These are phyloP conservation scores for Sylvilagus bachmani DNA, from an alignment of 2,113 vertebrate genomes.

Conservation along the genomic window DNA sequence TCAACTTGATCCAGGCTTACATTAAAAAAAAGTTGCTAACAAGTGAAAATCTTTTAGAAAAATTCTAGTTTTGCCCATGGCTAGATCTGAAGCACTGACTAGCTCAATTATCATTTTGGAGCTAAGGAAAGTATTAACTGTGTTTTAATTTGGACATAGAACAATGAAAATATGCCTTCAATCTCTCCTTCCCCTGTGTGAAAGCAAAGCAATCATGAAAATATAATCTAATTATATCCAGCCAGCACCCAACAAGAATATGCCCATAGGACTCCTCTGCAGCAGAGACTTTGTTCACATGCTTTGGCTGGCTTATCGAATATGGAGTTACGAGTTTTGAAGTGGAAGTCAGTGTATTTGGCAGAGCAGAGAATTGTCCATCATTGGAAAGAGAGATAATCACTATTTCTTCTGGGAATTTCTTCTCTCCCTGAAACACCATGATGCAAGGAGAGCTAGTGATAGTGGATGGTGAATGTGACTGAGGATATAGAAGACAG, in stretches of 20 bases:
- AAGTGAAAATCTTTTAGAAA: slow-evolving; percentile 11
- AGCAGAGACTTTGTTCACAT: background rate
- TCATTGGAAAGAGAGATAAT: background rate
- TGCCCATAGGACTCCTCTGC: background rate
- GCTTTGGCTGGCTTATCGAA: background rate
- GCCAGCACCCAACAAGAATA: background rate
- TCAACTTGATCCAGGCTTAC: slow-evolving; percentile 8
- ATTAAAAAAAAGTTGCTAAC: background rate
- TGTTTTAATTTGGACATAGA: background rate
- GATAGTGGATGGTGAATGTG: background rate
- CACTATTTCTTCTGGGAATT: background rate
- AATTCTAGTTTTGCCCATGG: background rate
- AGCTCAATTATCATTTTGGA: background rate
- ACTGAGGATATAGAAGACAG: background rate
- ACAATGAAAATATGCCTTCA: background rate
- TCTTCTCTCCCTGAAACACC: background rate
- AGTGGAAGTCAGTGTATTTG: background rate
- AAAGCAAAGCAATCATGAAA: background rate
- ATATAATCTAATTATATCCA: background rate
- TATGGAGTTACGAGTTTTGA: background rate
- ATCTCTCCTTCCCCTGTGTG: background rate
- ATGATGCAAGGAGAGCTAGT: background rate
- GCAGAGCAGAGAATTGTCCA: background rate
- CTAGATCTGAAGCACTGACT: background rate
- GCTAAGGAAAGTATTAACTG: background rate